phyloP scores from a whole-genome alignment of 1,140 invertebrate genomes.

The Drosophila nigromelanica region DNA sequence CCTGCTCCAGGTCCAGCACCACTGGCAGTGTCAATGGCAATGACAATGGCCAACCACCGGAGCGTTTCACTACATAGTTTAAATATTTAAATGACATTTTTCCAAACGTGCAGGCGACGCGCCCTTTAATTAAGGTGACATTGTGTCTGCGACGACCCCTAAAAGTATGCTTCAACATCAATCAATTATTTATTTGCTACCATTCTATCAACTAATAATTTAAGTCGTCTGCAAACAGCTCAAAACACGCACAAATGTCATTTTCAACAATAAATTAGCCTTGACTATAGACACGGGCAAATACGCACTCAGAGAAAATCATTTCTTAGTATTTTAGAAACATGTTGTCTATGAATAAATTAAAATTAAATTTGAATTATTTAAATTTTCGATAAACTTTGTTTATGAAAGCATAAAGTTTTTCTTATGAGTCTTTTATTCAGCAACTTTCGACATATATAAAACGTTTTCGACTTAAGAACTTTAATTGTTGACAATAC shows the following conservation, averaged over 20 bases:
- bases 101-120: conserved; percentile 5
- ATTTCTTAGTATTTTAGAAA: too few relatives aligned
- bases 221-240: conserved; percentile 27
- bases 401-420: too few relatives aligned
- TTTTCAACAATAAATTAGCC: conserved; percentile 34
- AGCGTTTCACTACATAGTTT: conserved; percentile 53
- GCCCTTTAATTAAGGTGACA: conserved; percentile 50
- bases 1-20: not conserved
- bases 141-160: conserved; percentile 18
- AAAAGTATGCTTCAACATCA: conserved; percentile 35
- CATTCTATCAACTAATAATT: conserved; percentile 72
- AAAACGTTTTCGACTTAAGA: too few relatives aligned
- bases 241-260: conserved; percentile 71
- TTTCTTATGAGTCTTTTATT: too few relatives aligned
- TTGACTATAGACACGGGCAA: not conserved
- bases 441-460: too few relatives aligned
- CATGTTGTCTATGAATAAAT: too few relatives aligned
- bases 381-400: too few relatives aligned
- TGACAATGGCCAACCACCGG: conserved; percentile 18
- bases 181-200: conserved; percentile 76
- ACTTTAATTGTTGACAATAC: too few relatives aligned
- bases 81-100: conserved; percentile 77
- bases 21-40: conserved; percentile 37
- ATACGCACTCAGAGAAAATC: too few relatives aligned
- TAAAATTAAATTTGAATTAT: too few relatives aligned